Evolutionary conservation across 2,113 vertebrate genomes (phyloP), one percentile per base, ranked within the genome.

Genomic region (Macrotus californicus): DNA sequence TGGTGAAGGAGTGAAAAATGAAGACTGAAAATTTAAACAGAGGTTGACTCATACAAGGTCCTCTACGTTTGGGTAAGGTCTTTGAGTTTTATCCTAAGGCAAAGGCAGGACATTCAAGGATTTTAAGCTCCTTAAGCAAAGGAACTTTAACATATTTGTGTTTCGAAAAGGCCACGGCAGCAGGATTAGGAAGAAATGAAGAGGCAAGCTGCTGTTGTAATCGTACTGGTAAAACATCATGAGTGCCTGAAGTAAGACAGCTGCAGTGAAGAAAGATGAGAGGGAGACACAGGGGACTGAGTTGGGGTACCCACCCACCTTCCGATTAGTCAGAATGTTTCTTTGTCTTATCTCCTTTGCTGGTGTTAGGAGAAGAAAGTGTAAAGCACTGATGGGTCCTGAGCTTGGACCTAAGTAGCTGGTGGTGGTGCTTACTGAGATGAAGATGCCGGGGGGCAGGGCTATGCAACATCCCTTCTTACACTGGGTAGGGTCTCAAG

Each of bases 61-160:
- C 29, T 16, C 1, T 22, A 4, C 4, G 41, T 31, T 64, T 67
- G 34, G 8, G 43, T 8, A 41, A 86, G 64, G 19, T 10, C 10
- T 87, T 85, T 85, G 26, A 21, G 48, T 86, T 83, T 87, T 69
- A 91, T 93, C 36, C 64, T 1, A 41, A 91, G 89, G 73, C 86
- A 77, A 73, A 46, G 11, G n/a, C 79, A 77, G 56, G 54, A 12
- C 66, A 61, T 46, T 64, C 15, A 43, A 70, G 59, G n/a, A 82
- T 24, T 79, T 59, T 89, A 95, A 96, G n/a, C 69, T 85, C 54
- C 31, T 91, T 91, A 73, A 76, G 39, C n/a, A 79, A 88, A 93
- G 46, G 26, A 56, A 87, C 22, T 59, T 91, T 36, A 94, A 69
- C 14, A 7, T 43, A 61, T 52, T 73, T 76, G n/a, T 81, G 89